A percentile compares a stretch with the other conserved stretches of the same genome.
Conservation (phyloP, 2,888 invertebrate genomes). For the Rhamnusium bicolor region DNA sequence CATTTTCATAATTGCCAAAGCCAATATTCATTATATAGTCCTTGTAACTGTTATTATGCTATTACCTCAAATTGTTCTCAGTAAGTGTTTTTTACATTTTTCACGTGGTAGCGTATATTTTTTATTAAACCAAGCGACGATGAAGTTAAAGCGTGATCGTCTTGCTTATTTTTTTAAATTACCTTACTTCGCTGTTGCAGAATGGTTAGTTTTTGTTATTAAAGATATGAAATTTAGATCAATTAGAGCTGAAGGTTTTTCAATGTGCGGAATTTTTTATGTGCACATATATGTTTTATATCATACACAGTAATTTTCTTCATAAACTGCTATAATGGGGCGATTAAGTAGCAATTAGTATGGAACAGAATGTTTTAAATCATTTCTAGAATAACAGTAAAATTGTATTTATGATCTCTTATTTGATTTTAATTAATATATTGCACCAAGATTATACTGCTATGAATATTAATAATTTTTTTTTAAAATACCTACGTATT, state of each 20-base stretch:
- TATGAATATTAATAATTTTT: no score
- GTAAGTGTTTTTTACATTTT: constrained; percentile 45
- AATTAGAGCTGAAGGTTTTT: constrained; percentile 43
- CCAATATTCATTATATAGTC: constrained; percentile 36
- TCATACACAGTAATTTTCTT: background rate
- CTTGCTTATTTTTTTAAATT: constrained; percentile 41
- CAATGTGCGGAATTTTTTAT: constrained; percentile 38
- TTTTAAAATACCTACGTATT: no score
- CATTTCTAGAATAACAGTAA: constrained; percentile 1
- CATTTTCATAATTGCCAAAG: constrained; percentile 35
- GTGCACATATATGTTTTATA: constrained; percentile 19
- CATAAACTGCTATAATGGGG: constrained; percentile 23
- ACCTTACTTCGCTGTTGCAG: constrained; percentile 15
- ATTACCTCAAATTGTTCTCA: constrained; percentile 50
- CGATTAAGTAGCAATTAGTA: constrained; percentile 16
- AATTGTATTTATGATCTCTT: background rate
- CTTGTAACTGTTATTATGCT: constrained; percentile 37
- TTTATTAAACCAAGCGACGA: constrained; percentile 37
- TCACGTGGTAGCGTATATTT: constrained; percentile 22
- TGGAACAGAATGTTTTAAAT: constrained; percentile 10
- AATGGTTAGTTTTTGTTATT: constrained; percentile 49
- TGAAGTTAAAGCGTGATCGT: constrained; percentile 18
- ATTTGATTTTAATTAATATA: background rate
- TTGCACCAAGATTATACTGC: no score
- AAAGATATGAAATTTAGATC: constrained; percentile 46